phyloP scores from a whole-genome alignment of 2,888 invertebrate species.

The Pedicia rivosa region DNA sequence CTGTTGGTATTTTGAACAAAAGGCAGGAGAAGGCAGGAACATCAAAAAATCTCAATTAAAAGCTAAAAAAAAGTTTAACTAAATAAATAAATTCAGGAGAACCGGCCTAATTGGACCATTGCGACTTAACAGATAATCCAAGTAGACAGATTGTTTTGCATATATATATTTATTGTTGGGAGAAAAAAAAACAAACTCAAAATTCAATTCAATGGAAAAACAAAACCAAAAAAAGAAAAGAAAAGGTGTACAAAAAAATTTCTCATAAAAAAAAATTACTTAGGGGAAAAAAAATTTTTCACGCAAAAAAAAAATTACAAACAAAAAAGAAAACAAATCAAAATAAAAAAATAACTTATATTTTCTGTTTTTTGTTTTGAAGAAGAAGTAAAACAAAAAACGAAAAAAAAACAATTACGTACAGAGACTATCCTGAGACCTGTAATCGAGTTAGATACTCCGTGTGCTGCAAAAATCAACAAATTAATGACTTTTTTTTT shows the following conservation, averaged over 20 bases:
- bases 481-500: conserved; percentile 1
- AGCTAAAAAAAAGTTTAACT: no score
- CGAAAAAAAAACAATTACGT: conserved; percentile 26
- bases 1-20: no score
- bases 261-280: background rate
- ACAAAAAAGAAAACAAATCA: conserved; percentile 5
- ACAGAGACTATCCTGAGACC: conserved; percentile 36
- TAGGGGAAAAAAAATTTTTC: background rate
- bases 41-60: no score
- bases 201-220: background rate
- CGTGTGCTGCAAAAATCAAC: conserved; percentile 34
- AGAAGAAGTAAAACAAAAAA: conserved; percentile 3
- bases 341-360: conserved; percentile 2
- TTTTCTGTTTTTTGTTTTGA: no score
- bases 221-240: background rate
- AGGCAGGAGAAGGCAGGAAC: no score
- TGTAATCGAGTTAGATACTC: conserved; percentile 33
- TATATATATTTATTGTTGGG: no score
- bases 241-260: background rate
- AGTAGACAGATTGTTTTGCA: no score
- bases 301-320: background rate
- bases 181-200: no score
- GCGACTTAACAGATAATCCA: no score
- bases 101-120: no score
- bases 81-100: no score